phyloP scores from a whole-genome alignment of 2,113 vertebrate genomes.

The Calidris pugnax region DNA sequence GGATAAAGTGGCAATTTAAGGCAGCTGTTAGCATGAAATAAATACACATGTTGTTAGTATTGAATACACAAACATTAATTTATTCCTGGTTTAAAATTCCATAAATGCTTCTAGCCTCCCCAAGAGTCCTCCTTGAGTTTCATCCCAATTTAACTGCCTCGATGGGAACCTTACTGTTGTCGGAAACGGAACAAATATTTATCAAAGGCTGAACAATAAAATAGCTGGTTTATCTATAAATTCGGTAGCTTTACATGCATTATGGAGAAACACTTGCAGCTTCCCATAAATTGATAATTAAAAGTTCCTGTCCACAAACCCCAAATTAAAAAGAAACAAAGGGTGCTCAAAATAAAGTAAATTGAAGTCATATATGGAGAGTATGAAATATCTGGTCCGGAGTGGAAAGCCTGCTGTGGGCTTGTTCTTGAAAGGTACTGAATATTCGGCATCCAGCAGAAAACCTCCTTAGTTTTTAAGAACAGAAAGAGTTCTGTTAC shows the following conservation, averaged over 20 bases:
- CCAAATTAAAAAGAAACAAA: not conserved
- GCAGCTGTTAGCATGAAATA: constrained; percentile 4
- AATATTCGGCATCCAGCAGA: not conserved
- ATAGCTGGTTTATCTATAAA: not conserved
- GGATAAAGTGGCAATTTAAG: constrained; percentile 40
- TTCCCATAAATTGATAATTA: not conserved
- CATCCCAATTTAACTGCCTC: not conserved
- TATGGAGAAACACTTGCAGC: not conserved
- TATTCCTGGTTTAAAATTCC: not conserved
- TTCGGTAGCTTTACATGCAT: not conserved
- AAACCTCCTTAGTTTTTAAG: not conserved
- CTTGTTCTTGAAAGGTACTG: not conserved
- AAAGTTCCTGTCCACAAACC: not conserved
- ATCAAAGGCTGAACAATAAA: not conserved
- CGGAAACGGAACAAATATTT: not conserved
- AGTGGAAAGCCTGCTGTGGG: not conserved
- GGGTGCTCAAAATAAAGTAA: not conserved
- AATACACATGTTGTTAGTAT: not conserved
- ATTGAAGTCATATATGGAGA: not conserved
- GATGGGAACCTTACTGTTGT: not conserved
- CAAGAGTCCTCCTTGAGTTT: not conserved
- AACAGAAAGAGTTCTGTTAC: not conserved
- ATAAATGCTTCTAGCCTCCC: not conserved
- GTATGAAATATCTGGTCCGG: not conserved
- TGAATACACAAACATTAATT: not conserved